phyloP scores from a whole-genome alignment of 2,888 invertebrate genomes.

The Lottia gigantea region DNA sequence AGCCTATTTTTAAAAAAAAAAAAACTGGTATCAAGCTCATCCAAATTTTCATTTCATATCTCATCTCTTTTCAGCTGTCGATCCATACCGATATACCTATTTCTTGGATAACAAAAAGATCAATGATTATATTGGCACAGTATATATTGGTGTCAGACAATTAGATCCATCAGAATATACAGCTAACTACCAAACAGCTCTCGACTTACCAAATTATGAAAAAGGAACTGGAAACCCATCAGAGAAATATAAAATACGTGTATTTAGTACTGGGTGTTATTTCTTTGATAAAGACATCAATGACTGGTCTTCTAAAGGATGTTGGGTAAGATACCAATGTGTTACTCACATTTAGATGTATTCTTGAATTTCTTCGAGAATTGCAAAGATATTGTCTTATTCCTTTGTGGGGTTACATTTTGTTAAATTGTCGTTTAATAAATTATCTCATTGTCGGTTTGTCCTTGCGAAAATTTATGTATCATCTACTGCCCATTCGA shows the following conservation, averaged over 20 bases:
- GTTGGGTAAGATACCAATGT: conserved; percentile 32
- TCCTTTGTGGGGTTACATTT: no score
- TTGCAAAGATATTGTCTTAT: no score
- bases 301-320: conserved; percentile 60
- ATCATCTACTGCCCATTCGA: no score
- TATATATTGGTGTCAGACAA: conserved; percentile 63
- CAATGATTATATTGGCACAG: conserved; percentile 51
- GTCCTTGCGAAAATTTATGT: no score
- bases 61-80: conserved; percentile 18
- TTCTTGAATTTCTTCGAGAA: no score
- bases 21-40: no score
- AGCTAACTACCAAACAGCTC: conserved; percentile 42
- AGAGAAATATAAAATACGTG: conserved; percentile 63
- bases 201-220: conserved; percentile 45
- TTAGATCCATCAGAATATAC: conserved; percentile 46
- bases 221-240: conserved; percentile 54
- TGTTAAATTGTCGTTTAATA: no score
- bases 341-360: no score
- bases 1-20: no score
- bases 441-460: no score
- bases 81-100: conserved; percentile 43
- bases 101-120: conserved; percentile 49
- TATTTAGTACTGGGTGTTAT: conserved; percentile 65
- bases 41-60: no score
- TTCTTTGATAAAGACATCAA: conserved; percentile 55